These are phyloP conservation scores for Apoda limacodes DNA, from an alignment of 2,888 invertebrate genomes.

Conservation along the genomic window DNA sequence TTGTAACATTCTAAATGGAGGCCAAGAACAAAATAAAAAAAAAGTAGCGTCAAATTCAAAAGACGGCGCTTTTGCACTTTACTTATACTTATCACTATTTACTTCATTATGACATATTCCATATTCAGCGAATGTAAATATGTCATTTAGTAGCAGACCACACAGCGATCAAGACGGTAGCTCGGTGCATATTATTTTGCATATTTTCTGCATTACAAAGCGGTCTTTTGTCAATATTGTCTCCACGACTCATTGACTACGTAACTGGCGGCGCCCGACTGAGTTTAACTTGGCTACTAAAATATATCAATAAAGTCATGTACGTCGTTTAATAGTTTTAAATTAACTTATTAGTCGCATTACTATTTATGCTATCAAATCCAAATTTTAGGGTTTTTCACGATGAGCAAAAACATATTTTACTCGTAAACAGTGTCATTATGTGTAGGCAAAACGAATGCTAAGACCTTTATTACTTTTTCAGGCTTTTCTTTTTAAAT, in stretches of 20 bases:
- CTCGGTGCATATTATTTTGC: conserved; percentile 41
- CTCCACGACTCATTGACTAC: conserved; percentile 44
- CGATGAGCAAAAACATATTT: no score
- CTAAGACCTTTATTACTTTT: no score
- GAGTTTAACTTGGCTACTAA: conserved; percentile 35
- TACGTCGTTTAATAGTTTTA: no score
- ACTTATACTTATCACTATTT: conserved; percentile 23
- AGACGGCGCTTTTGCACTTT: conserved; percentile 26
- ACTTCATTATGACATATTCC: conserved; percentile 22
- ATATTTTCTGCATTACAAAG: conserved; percentile 59
- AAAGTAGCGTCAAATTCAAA: no score
- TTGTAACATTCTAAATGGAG: no score
- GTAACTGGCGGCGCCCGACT: conserved; percentile 32
- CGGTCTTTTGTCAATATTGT: conserved; percentile 62
- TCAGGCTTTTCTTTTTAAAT: no score
- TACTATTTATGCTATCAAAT: no score
- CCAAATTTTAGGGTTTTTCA: no score
- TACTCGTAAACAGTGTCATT: no score
- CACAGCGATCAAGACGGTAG: conserved; percentile 19
- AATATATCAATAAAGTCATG: conserved; percentile 14
- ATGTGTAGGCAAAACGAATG: no score
- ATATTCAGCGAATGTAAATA: conserved; percentile 35
- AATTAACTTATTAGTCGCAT: no score
- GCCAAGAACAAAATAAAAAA: no score
- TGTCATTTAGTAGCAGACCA: conserved; percentile 26